Evolutionary conservation across 2,888 invertebrate genomes (phyloP), one percentile per base, ranked within the genome.

Genomic region (Calameuta pallipes): DNA sequence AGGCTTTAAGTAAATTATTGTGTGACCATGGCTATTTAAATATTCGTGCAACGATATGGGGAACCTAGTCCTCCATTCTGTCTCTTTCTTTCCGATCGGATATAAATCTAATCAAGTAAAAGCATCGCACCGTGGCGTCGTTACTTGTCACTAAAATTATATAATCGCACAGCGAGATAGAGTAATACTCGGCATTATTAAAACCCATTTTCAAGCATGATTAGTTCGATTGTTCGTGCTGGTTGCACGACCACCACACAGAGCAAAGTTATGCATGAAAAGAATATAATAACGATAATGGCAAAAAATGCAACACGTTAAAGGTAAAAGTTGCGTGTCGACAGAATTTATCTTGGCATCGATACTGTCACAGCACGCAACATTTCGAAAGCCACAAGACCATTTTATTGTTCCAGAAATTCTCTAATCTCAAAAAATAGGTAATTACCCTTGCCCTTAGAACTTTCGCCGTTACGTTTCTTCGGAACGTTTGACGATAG

Each of bases 221-320:
- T 70, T 70, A 70, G 30, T 70, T 70, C 31, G 71, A 70, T 70
- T 33, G 71, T 15, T 33, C 71, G 71, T 13, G 71, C 31, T 23
- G 41, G 41, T 23, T 23, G 23, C 41, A 41, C 71, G 12, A 3
- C 31, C 71, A 15, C 71, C 71, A 9, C 15, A 30, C 31, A 33
- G 12, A 23, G 71, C 30, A 77, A 73, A 74, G 78, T 79, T 76
- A 82, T 81, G 78, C 82, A 79, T 79, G 81, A 75, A 81, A 82
- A 78, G 81, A 79, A 76, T 79, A 81, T 85, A 86, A 87, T 87
- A 83, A 83, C 81, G 79, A 78, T 83, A 85, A 86, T 83, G 80
- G 80, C 75, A 75, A 76, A 78, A 82, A 81, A 79, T 79, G 78
- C 79, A 83, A 79, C 78, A 80, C 73, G 76, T 78, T 70, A 78